Percentiles rank a stretch among this genome's conserved stretches.
These are phyloP conservation scores for Parapsyche elsis DNA, from an alignment of 1,140 invertebrate species.

Conservation along the genomic window DNA sequence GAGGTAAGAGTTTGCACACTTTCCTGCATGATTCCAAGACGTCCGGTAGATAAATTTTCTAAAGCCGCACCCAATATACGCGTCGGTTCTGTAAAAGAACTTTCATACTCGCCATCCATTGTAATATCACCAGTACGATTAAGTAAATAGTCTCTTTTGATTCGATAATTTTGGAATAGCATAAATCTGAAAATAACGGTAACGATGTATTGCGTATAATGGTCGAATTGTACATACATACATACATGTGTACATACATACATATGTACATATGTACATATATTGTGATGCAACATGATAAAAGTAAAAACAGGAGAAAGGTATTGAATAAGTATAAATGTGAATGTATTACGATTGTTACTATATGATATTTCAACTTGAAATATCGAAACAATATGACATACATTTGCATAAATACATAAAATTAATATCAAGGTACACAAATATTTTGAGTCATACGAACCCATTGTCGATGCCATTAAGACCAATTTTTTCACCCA, in stretches of 20 bases:
- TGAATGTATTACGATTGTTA: no score
- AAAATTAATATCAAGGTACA: neutral
- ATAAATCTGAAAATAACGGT: conserved; percentile 74
- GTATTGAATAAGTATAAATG: neutral
- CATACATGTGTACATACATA: no score
- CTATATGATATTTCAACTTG: no score
- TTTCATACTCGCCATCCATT: conserved; percentile 83
- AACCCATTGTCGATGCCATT: conserved; percentile 92
- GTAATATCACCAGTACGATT: conserved; percentile 91
- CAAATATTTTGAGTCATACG: conserved; percentile 37
- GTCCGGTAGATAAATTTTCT: conserved; percentile 86
- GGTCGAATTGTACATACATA: neutral
- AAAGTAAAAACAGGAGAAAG: neutral
- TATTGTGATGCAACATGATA: no score
- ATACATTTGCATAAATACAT: conserved; percentile 25
- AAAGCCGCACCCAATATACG: conserved; percentile 84
- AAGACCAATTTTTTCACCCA: conserved; percentile 88
- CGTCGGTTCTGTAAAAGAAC: conserved; percentile 79
- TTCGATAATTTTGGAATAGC: conserved; percentile 86
- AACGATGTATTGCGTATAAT: neutral
- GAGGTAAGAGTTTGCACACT: conserved; percentile 77
- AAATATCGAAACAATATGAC: neutral
- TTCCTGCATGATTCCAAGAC: conserved; percentile 80
- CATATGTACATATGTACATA: no score
- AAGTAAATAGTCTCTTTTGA: conserved; percentile 84